phyloP scores from a whole-genome alignment of 1,140 invertebrate species.

The Dreissena polymorpha region DNA sequence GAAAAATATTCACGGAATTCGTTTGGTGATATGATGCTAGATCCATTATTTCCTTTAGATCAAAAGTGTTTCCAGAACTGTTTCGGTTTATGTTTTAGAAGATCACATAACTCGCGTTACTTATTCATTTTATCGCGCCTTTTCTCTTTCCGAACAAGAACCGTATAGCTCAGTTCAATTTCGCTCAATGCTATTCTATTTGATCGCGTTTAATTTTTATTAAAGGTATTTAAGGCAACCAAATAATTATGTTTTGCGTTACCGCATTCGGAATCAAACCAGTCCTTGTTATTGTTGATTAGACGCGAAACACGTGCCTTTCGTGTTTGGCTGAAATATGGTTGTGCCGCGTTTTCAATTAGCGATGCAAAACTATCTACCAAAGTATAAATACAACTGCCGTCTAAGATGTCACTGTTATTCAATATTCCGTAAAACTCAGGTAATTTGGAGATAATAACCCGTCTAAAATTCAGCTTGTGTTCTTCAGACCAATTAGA shows the following conservation, averaged over 20 bases:
- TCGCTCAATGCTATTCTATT: neutral
- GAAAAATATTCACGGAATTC: too few species aligned
- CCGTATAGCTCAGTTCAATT: neutral
- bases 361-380: slow-evolving; percentile 1
- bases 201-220: neutral
- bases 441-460: neutral
- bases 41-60: too few species aligned
- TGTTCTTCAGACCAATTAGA: slow-evolving; percentile 2
- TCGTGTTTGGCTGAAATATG: too few species aligned
- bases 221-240: neutral
- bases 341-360: neutral
- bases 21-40: too few species aligned
- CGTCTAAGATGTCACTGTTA: neutral
- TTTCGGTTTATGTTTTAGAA: neutral
- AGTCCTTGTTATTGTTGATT: neutral
- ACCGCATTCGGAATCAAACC: neutral
- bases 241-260: slow-evolving; percentile 12
- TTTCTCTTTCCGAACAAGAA: neutral
- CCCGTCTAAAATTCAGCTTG: neutral
- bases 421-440: neutral
- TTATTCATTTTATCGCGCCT: neutral
- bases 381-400: neutral
- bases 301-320: too few species aligned
- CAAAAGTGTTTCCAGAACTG: neutral
- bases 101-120: neutral